A percentile compares a stretch with the other conserved stretches of the same genome.
Conservation (phyloP, 2,113 vertebrate species). For the Albula goreensis region DNA sequence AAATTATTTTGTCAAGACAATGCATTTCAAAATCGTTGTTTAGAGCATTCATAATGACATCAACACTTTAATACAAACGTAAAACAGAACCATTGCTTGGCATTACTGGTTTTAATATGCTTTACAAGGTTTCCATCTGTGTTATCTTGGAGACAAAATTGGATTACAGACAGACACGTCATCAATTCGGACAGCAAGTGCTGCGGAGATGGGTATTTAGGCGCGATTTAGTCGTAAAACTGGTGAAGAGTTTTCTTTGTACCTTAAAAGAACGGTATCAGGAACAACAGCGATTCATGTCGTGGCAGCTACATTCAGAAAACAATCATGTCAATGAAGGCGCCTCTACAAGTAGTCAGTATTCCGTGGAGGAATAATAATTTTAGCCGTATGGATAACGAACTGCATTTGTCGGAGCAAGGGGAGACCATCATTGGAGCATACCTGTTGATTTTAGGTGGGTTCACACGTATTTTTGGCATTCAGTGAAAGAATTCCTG, state of each 20-base stretch:
- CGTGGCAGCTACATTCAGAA: constrained; percentile 4
- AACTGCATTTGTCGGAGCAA: constrained; percentile 62
- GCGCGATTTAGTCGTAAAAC: constrained; percentile 60
- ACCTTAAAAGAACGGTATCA: constrained; percentile 2
- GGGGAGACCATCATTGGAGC: constrained; percentile 67
- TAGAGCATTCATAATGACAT: too few relatives aligned
- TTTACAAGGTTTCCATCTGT: constrained; percentile 33
- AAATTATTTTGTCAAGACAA: too few relatives aligned
- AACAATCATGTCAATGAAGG: constrained; percentile 60
- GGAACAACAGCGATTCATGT: constrained; percentile 26
- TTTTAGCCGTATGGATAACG: constrained; percentile 56
- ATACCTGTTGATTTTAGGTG: constrained; percentile 66
- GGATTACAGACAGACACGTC: constrained; percentile 57
- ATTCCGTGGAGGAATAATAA: constrained; percentile 70
- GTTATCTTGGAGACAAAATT: constrained; percentile 53
- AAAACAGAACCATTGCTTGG: too few relatives aligned
- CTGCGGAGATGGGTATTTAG: constrained; percentile 58
- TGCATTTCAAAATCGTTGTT: too few relatives aligned
- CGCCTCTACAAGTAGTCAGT: constrained; percentile 53
- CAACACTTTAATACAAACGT: too few relatives aligned
- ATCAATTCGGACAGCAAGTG: constrained; percentile 42
- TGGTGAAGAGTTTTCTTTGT: constrained; percentile 30
- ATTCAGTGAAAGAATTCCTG: neutral
- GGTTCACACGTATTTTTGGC: constrained; percentile 30
- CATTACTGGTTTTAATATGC: too few relatives aligned